phyloP scores from a whole-genome alignment of 64 coral and sea anemone genomes.

The Pocillopora verrucosa region DNA sequence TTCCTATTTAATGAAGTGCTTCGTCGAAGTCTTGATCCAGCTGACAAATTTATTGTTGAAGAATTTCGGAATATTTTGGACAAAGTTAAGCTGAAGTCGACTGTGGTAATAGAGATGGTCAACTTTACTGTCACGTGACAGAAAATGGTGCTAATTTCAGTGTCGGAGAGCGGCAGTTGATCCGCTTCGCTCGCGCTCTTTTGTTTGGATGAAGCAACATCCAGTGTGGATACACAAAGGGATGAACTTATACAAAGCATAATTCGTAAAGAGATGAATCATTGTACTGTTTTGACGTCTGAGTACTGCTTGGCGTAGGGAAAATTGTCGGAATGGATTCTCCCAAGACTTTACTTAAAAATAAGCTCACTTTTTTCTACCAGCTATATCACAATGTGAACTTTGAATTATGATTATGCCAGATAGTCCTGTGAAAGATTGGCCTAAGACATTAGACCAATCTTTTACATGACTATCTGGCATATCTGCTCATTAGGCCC shows the following conservation, averaged over 20 bases:
- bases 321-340: not conserved
- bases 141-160: not conserved
- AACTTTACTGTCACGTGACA: not conserved
- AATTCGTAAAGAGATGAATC: not conserved
- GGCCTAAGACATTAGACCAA: no score
- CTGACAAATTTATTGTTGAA: not conserved
- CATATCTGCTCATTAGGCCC: no score
- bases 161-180: not conserved
- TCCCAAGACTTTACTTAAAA: not conserved
- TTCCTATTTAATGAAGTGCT: constrained; percentile 7
- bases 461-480: no score
- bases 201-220: not conserved
- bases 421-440: no score
- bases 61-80: not conserved
- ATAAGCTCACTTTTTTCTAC: not conserved
- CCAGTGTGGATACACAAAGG: not conserved
- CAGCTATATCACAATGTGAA: not conserved
- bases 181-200: not conserved
- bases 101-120: not conserved
- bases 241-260: not conserved
- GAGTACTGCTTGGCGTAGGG: not conserved
- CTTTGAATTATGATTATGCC: not conserved
- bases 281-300: not conserved
- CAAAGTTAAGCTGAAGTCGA: not conserved
- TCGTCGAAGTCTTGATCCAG: constrained; percentile 12